Evolutionary conservation across 1,140 invertebrate genomes (phyloP).

Genomic region (Solen grandis): DNA sequence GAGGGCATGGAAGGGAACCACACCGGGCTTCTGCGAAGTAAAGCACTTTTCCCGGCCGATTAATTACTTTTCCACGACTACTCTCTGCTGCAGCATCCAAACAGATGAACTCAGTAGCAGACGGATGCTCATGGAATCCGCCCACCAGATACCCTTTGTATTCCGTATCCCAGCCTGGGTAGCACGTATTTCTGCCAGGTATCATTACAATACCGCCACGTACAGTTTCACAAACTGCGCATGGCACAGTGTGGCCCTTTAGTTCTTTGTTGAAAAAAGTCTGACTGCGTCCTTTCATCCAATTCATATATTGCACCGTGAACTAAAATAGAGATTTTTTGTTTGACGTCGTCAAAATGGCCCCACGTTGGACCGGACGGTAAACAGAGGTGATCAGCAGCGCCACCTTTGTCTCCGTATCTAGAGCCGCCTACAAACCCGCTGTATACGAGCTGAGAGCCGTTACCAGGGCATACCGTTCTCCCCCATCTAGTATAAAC

Average conservation of each 20-base stretch:
- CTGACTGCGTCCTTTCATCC: conserved; percentile 82
- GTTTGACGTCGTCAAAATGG: background rate
- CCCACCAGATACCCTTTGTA: conserved; percentile 65
- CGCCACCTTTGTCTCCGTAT: conserved; percentile 33
- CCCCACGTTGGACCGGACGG: conserved; percentile 34
- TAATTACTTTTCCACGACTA: background rate
- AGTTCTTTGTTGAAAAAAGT: background rate
- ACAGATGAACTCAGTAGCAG: conserved; percentile 55
- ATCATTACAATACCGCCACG: conserved; percentile 56
- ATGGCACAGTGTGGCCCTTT: conserved; percentile 54
- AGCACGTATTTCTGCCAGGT: conserved; percentile 57
- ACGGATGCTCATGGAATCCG: background rate
- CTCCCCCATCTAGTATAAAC: conserved; percentile 41
- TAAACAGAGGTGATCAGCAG: conserved; percentile 41
- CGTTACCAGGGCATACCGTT: conserved; percentile 9
- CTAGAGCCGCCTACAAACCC: conserved; percentile 32
- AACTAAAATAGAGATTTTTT: background rate
- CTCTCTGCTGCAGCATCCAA: conserved; percentile 56
- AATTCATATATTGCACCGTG: conserved; percentile 62
- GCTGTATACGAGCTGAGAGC: conserved; percentile 1
- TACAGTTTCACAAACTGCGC: conserved; percentile 54
- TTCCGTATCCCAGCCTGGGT: conserved; percentile 55
- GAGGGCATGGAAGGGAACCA: conserved; percentile 60
- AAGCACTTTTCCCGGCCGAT: conserved; percentile 56
- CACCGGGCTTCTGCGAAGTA: conserved; percentile 56